phyloP scores from a whole-genome alignment of 2,113 vertebrate genomes.

The Microtus oregoni region DNA sequence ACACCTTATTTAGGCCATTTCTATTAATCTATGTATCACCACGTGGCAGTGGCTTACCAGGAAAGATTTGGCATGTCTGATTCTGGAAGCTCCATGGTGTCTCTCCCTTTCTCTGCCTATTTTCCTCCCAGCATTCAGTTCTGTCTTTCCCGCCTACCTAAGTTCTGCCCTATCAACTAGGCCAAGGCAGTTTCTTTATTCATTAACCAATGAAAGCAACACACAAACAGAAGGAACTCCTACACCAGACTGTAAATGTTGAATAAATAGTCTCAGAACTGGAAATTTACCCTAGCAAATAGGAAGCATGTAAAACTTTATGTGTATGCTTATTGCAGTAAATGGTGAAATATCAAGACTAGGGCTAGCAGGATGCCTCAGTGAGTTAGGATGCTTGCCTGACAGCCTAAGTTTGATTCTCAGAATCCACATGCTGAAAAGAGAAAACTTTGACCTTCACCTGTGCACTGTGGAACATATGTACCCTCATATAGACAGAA shows the following conservation, averaged over 20 bases:
- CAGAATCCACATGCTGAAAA: neutral
- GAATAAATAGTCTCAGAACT: slow-evolving; percentile 59
- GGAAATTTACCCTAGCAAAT: slow-evolving; percentile 57
- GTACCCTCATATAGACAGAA: neutral
- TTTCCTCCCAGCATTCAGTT: too few species aligned
- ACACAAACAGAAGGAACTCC: too few species aligned
- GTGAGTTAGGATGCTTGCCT: neutral
- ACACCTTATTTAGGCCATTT: too few species aligned
- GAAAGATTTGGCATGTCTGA: too few species aligned
- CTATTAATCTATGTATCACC: too few species aligned
- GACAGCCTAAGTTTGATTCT: neutral
- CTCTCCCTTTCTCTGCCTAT: too few species aligned
- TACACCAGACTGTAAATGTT: slow-evolving; percentile 10
- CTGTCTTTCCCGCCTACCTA: too few species aligned
- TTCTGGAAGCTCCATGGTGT: too few species aligned
- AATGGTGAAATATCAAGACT: slow-evolving; percentile 33
- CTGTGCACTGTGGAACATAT: neutral
- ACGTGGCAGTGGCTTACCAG: too few species aligned
- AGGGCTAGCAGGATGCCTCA: neutral
- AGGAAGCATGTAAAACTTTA: slow-evolving; percentile 48
- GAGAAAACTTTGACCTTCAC: neutral
- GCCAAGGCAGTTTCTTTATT: too few species aligned
- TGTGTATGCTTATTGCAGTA: neutral
- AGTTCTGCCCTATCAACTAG: too few species aligned
- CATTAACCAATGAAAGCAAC: too few species aligned